phyloP scores from a whole-genome alignment of 2,797 vertebrate species.

The Dromococcyx pavoninus region DNA sequence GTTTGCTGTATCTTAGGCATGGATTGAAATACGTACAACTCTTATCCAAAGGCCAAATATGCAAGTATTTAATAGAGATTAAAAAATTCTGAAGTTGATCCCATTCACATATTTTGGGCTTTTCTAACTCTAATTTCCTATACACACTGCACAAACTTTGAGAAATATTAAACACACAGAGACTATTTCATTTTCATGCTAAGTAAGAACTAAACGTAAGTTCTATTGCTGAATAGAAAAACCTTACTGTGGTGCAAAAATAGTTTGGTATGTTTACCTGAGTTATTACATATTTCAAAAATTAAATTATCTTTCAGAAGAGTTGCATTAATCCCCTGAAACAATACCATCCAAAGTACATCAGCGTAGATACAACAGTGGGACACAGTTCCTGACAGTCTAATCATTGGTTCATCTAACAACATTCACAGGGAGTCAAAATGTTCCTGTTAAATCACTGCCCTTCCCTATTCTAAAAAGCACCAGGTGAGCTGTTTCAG shows the following conservation, averaged over 20 bases:
- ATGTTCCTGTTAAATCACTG: background rate
- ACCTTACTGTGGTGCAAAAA: background rate
- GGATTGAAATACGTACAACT: background rate
- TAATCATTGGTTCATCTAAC: slow-evolving; percentile 9
- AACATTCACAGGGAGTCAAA: background rate
- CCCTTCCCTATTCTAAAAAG: background rate
- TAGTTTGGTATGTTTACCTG: background rate
- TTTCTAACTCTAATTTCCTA: background rate
- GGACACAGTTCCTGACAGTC: background rate
- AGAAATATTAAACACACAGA: background rate
- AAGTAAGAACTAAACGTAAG: background rate
- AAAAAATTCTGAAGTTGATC: background rate
- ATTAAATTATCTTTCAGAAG: background rate
- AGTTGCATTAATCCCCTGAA: background rate
- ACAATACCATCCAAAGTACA: background rate
- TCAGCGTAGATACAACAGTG: background rate
- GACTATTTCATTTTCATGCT: background rate
- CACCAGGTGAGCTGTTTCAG: slow-evolving; percentile 32
- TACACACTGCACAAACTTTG: background rate
- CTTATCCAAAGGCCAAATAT: background rate
- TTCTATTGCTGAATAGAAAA: background rate
- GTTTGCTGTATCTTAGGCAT: background rate
- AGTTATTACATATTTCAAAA: background rate
- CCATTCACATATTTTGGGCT: background rate
- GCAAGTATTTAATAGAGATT: background rate